A percentile compares a stretch with the other conserved stretches of the same genome.
These are phyloP conservation scores for Oncorhynchus clarkii DNA, from an alignment of 2,113 vertebrate genomes.

Conservation along the genomic window DNA sequence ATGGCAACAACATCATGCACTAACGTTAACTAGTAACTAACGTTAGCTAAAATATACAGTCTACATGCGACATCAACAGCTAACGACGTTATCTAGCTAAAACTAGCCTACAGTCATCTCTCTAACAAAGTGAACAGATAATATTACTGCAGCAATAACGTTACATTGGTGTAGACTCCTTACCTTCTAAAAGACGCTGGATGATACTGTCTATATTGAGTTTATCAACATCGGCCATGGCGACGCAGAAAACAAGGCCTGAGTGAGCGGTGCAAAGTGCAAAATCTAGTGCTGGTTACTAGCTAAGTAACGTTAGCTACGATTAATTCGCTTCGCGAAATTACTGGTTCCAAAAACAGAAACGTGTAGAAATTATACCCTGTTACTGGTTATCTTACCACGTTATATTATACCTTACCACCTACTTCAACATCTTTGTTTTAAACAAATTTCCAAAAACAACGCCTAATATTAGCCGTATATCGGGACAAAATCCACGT, in stretches of 20 bases:
- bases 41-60: too few relatives aligned
- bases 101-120: background rate
- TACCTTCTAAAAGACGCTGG: constrained; percentile 96
- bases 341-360: constrained; percentile 27
- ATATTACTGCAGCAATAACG: too few relatives aligned
- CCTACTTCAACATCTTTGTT: constrained; percentile 13
- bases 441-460: constrained; percentile 21
- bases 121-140: too few relatives aligned
- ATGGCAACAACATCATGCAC: background rate
- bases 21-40: background rate
- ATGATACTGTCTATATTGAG: constrained; percentile 99
- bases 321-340: constrained; percentile 35
- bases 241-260: constrained; percentile 30
- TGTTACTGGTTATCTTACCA: constrained; percentile 2
- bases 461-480: background rate
- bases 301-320: too few relatives aligned
- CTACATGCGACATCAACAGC: too few relatives aligned
- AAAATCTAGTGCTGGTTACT: constrained; percentile 30
- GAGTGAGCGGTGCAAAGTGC: constrained; percentile 9
- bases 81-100: too few relatives aligned
- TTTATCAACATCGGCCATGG: constrained; percentile 96
- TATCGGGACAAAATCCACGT: constrained; percentile 22
- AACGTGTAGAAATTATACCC: constrained; percentile 21
- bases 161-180: constrained; percentile 35
- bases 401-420: background rate